Percentiles rank a stretch among this genome's conserved stretches.
These are phyloP conservation scores for Patella caerulea DNA, from an alignment of 2,888 invertebrate species.

Conservation along the genomic window DNA sequence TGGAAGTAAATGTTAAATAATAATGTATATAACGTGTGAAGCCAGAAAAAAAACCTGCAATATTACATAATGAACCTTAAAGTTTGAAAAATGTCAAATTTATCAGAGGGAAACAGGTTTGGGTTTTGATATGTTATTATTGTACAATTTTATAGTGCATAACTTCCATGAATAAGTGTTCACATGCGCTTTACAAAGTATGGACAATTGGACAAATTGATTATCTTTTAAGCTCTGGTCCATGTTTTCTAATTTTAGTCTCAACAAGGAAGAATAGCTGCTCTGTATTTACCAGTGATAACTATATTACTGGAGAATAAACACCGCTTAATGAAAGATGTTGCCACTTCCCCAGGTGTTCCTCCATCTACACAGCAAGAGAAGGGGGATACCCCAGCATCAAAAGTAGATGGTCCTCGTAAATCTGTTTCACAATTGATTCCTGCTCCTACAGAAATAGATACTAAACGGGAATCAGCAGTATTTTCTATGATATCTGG, in stretches of 20 bases:
- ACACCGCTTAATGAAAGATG: slow-evolving; percentile 77
- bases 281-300: slow-evolving; percentile 92
- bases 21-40: too few species aligned
- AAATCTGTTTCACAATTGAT: slow-evolving; percentile 31
- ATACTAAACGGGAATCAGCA: slow-evolving; percentile 44
- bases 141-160: neutral
- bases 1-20: too few species aligned
- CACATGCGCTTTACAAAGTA: neutral
- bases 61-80: too few species aligned
- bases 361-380: slow-evolving; percentile 31
- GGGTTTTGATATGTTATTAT: neutral
- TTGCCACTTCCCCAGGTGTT: slow-evolving; percentile 19
- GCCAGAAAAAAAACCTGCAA: too few species aligned
- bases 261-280: slow-evolving; percentile 85
- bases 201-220: too few species aligned
- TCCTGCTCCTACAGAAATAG: slow-evolving; percentile 22
- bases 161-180: too few species aligned
- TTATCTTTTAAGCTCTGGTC: neutral
- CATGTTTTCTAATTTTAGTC: slow-evolving; percentile 72
- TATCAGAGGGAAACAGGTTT: neutral
- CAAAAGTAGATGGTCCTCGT: slow-evolving; percentile 31
- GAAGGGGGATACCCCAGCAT: slow-evolving; percentile 42
- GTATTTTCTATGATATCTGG: slow-evolving; percentile 66
- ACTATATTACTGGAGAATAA: slow-evolving; percentile 90
- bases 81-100: neutral